phyloP scores from a whole-genome alignment of 2,888 invertebrate species.

The Mechanitis mazaeus region DNA sequence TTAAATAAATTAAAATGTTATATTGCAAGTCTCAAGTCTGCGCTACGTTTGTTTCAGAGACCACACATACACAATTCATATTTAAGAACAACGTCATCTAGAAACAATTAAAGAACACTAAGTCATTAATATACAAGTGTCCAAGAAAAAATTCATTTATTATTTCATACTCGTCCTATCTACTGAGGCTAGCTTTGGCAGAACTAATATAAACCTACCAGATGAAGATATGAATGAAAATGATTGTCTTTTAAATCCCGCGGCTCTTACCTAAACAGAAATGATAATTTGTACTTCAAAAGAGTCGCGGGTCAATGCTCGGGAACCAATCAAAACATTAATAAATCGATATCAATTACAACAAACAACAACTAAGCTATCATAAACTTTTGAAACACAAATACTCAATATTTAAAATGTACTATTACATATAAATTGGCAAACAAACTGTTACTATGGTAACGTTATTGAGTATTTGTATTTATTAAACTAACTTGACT shows the following conservation, averaged over 20 bases:
- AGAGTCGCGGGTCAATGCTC: slow-evolving; percentile 41
- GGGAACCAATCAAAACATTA: slow-evolving; percentile 52
- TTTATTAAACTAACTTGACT: slow-evolving; percentile 47
- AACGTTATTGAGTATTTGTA: slow-evolving; percentile 73
- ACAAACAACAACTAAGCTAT: slow-evolving; percentile 69
- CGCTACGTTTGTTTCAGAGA: slow-evolving; percentile 42
- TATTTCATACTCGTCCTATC: slow-evolving; percentile 59
- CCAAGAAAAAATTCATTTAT: slow-evolving; percentile 60
- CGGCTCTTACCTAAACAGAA: slow-evolving; percentile 61
- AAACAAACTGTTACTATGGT: slow-evolving; percentile 37
- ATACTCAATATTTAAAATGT: slow-evolving; percentile 54
- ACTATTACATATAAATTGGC: slow-evolving; percentile 32
- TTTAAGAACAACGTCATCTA: slow-evolving; percentile 57
- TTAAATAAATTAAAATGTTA: background rate
- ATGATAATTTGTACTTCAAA: slow-evolving; percentile 72
- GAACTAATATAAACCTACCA: slow-evolving; percentile 41
- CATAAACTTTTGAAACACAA: slow-evolving; percentile 51
- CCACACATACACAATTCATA: slow-evolving; percentile 59
- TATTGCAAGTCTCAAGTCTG: background rate
- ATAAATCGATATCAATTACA: slow-evolving; percentile 70
- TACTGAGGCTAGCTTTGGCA: slow-evolving; percentile 51
- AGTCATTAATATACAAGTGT: slow-evolving; percentile 38
- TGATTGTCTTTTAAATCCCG: slow-evolving; percentile 57
- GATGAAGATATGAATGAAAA: slow-evolving; percentile 44
- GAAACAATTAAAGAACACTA: slow-evolving; percentile 52